Conservation (phyloP, 2,113 vertebrate species). For the Leucoraja erinaceus region DNA sequence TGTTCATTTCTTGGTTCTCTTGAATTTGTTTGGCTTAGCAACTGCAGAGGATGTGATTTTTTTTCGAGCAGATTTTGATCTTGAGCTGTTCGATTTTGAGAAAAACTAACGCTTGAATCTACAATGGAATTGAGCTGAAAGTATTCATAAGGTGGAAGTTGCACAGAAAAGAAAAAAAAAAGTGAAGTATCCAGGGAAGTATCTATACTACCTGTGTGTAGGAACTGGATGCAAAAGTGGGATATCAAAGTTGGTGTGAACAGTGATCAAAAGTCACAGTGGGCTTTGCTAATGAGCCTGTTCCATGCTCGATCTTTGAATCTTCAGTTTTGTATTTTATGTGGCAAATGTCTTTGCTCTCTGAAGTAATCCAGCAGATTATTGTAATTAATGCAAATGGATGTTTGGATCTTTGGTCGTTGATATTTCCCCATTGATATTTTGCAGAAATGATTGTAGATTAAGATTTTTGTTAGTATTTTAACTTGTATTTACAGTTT, state of each 20-base stretch:
- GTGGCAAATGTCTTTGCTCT: not conserved
- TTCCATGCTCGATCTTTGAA: too few species aligned
- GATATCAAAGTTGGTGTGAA: too few species aligned
- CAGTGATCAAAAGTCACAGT: too few species aligned
- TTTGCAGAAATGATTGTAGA: not conserved
- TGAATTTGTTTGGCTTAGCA: too few species aligned
- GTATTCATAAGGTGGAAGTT: too few species aligned
- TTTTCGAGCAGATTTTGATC: not conserved
- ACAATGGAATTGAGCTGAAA: too few species aligned
- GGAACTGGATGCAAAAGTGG: too few species aligned
- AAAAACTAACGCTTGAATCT: not conserved
- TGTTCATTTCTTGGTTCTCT: not conserved
- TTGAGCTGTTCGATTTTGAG: not conserved
- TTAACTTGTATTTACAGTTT: constrained; percentile 34
- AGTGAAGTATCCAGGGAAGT: not conserved
- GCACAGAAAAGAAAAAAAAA: not conserved
- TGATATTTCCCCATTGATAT: not conserved
- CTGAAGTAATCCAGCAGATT: not conserved
- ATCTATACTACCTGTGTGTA: too few species aligned
- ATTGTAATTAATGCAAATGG: not conserved
- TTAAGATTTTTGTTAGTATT: constrained; percentile 18
- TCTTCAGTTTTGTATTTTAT: too few species aligned
- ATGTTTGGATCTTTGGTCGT: not conserved
- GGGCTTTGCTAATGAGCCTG: too few species aligned
- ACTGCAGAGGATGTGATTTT: not conserved